Percentiles rank a stretch among this genome's conserved stretches.
phyloP scores from a whole-genome alignment of 2,888 invertebrate genomes.

The Erebia epiphron region DNA sequence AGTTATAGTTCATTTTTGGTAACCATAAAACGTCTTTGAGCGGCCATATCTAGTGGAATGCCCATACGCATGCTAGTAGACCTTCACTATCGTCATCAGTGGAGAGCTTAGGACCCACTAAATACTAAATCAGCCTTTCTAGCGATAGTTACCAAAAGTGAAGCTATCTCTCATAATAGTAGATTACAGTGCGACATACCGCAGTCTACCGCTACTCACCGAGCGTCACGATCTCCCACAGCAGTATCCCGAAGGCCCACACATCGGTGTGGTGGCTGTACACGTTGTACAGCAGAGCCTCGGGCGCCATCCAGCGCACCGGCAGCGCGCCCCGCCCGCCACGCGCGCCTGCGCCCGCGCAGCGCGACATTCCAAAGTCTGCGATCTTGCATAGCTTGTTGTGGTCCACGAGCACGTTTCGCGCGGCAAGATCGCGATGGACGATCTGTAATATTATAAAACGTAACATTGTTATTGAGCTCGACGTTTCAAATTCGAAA shows the following conservation, averaged over 20 bases:
- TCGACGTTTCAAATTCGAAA: too few relatives aligned
- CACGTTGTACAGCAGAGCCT: conserved; percentile 89
- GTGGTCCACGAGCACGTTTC: conserved; percentile 92
- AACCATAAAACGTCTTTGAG: too few relatives aligned
- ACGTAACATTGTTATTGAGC: too few relatives aligned
- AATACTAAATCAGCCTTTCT: too few relatives aligned
- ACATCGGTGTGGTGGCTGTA: conserved; percentile 93
- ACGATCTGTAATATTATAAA: conserved; percentile 84
- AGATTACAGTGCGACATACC: too few relatives aligned
- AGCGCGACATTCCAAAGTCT: conserved; percentile 93
- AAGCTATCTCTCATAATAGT: too few relatives aligned
- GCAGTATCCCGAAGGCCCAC: conserved; percentile 93
- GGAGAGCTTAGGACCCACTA: too few relatives aligned
- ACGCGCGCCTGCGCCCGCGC: conserved; percentile 71
- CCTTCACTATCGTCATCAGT: too few relatives aligned
- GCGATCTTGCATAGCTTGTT: conserved; percentile 94
- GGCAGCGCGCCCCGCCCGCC: conserved; percentile 84
- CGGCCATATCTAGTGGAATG: too few relatives aligned
- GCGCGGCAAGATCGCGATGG: conserved; percentile 92
- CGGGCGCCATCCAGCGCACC: conserved; percentile 94
- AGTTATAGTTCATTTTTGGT: too few relatives aligned
- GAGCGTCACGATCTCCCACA: conserved; percentile 94
- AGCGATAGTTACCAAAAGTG: too few relatives aligned
- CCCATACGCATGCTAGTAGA: too few relatives aligned
- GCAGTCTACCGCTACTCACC: conserved; percentile 69